phyloP scores from a whole-genome alignment of 2,797 vertebrate genomes.

The Astyanax mexicanus region DNA sequence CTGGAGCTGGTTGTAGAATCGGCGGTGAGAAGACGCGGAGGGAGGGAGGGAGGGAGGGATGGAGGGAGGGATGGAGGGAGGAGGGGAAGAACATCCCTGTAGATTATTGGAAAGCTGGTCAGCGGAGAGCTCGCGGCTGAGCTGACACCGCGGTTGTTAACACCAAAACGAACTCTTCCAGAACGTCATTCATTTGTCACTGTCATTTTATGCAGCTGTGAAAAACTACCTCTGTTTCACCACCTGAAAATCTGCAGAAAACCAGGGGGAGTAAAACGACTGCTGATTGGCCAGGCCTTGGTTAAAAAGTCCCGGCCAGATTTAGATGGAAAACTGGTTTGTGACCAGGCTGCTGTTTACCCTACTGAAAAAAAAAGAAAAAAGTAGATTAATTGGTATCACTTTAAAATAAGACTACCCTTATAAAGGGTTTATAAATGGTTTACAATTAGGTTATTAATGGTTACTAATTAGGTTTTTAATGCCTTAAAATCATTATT shows the following conservation, averaged over 20 bases:
- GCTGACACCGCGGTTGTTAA: slow-evolving; percentile 53
- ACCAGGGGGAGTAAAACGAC: neutral
- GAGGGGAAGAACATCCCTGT: slow-evolving; percentile 40
- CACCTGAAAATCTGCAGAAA: slow-evolving; percentile 14
- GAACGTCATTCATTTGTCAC: slow-evolving; percentile 44
- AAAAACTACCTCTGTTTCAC: neutral
- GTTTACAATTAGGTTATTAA: no score
- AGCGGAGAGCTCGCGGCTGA: slow-evolving; percentile 41
- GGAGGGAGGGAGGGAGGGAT: slow-evolving; percentile 30
- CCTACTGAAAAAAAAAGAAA: no score
- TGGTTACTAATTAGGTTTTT: no score
- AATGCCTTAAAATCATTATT: no score
- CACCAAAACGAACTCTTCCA: slow-evolving; percentile 51
- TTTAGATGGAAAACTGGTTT: no score
- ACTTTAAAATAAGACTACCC: no score
- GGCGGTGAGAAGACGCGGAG: neutral
- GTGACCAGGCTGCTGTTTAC: neutral
- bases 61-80: slow-evolving; percentile 22
- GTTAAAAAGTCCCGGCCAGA: no score
- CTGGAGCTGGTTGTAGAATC: slow-evolving; percentile 37
- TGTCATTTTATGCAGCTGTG: slow-evolving; percentile 36
- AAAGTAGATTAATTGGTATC: no score
- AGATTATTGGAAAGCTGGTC: slow-evolving; percentile 52
- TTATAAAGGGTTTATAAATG: no score
- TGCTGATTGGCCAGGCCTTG: neutral